phyloP scores from a whole-genome alignment of 2,797 vertebrate species.

The Oophaga sylvatica region DNA sequence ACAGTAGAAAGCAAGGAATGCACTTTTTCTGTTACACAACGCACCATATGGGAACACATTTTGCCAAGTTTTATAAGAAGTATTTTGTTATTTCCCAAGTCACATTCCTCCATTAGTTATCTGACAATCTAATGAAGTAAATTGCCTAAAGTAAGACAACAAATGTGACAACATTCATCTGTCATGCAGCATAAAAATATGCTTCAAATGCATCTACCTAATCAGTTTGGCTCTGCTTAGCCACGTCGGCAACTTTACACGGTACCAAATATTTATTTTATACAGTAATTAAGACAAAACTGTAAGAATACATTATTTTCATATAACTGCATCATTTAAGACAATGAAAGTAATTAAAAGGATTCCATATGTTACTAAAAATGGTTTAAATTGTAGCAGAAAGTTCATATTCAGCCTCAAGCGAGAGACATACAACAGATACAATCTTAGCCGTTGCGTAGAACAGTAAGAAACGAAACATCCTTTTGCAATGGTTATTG shows the following conservation, averaged over 20 bases:
- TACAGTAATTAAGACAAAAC: neutral
- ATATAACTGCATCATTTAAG: neutral
- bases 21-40: slow-evolving; percentile 42
- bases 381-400: slow-evolving; percentile 41
- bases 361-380: slow-evolving; percentile 55
- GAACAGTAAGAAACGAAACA: slow-evolving; percentile 33
- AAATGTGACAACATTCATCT: slow-evolving; percentile 27
- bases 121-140: slow-evolving; percentile 47
- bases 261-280: no score
- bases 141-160: slow-evolving; percentile 23
- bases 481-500: slow-evolving; percentile 50
- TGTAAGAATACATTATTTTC: neutral
- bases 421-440: slow-evolving; percentile 30
- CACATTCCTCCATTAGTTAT: slow-evolving; percentile 39
- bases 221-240: neutral
- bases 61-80: slow-evolving; percentile 43
- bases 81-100: slow-evolving; percentile 50
- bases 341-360: slow-evolving; percentile 52
- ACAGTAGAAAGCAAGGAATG: slow-evolving; percentile 48
- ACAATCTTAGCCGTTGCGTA: slow-evolving; percentile 24
- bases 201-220: slow-evolving; percentile 4
- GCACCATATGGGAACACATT: slow-evolving; percentile 49
- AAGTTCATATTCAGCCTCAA: slow-evolving; percentile 46
- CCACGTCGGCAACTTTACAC: neutral
- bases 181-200: neutral